Conservation (phyloP, 2,113 vertebrate genomes). For the Phylloscopus whistleri region DNA sequence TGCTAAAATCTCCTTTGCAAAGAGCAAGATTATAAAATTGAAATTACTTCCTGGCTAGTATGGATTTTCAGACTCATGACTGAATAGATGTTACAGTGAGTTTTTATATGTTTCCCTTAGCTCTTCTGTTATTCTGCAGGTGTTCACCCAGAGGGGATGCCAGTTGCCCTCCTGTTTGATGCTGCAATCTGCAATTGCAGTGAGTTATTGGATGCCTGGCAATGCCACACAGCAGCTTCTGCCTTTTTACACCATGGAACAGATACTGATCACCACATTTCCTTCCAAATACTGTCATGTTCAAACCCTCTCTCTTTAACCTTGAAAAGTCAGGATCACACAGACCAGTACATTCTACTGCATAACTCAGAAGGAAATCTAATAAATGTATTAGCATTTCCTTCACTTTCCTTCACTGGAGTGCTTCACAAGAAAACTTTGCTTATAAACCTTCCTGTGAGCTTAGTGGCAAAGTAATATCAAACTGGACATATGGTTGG, state of each 20-base stretch:
- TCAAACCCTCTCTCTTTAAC: not conserved
- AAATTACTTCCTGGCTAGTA: not conserved
- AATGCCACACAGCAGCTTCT: not conserved
- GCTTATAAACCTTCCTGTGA: not conserved
- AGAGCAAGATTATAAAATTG: not conserved
- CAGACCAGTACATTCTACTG: not conserved
- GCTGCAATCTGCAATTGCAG: not conserved
- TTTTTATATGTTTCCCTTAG: not conserved
- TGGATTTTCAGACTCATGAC: not conserved
- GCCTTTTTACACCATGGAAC: not conserved
- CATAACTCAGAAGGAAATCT: not conserved
- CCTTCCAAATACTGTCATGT: not conserved
- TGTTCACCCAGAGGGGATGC: not conserved
- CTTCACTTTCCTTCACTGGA: not conserved
- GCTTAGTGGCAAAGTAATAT: not conserved
- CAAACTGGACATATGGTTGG: not conserved
- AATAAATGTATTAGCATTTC: not conserved
- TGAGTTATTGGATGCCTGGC: not conserved
- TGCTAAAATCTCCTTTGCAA: not conserved
- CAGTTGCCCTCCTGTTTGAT: not conserved
- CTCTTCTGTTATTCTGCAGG: not conserved
- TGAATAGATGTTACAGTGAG: not conserved
- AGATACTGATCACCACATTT: not conserved
- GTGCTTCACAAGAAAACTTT: not conserved
- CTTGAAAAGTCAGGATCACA: conserved; percentile 2